These are phyloP conservation scores for Trilocha varians DNA, from an alignment of 2,888 invertebrate species.

Conservation along the genomic window DNA sequence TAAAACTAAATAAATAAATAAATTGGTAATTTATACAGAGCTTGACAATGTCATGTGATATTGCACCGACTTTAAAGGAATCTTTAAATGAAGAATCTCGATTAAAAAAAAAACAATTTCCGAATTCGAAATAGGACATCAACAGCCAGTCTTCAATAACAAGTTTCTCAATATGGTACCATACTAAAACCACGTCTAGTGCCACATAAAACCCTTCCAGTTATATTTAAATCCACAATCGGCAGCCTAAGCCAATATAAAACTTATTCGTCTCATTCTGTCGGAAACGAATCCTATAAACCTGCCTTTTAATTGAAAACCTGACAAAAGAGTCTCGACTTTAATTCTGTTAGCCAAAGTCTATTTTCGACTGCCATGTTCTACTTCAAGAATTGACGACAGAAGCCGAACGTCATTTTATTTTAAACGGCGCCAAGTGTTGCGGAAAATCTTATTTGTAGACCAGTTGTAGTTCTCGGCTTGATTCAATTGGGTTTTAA, in stretches of 20 bases:
- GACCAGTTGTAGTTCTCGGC: neutral
- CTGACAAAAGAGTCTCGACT: slow-evolving; percentile 11
- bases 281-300: slow-evolving; percentile 21
- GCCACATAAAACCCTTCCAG: too few relatives aligned
- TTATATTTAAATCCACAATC: slow-evolving; percentile 4
- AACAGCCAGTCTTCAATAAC: too few relatives aligned
- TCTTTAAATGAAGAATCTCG: too few relatives aligned
- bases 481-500: too few relatives aligned
- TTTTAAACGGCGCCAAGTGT: neutral
- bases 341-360: neutral
- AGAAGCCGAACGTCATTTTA: neutral
- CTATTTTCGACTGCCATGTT: neutral
- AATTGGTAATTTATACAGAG: too few relatives aligned
- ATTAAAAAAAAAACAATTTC: too few relatives aligned
- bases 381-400: neutral
- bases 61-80: too few relatives aligned
- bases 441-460: neutral
- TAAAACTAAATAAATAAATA: too few relatives aligned
- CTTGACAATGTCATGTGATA: too few relatives aligned
- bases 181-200: too few relatives aligned
- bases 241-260: slow-evolving; percentile 28
- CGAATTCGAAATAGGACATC: too few relatives aligned
- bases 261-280: slow-evolving; percentile 25
- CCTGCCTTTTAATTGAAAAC: slow-evolving; percentile 26
- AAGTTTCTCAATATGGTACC: too few relatives aligned